Evolutionary conservation across 2,797 vertebrate genomes (phyloP), one percentile per base, ranked within the genome.

Genomic region (Miopithecus talapoin): DNA sequence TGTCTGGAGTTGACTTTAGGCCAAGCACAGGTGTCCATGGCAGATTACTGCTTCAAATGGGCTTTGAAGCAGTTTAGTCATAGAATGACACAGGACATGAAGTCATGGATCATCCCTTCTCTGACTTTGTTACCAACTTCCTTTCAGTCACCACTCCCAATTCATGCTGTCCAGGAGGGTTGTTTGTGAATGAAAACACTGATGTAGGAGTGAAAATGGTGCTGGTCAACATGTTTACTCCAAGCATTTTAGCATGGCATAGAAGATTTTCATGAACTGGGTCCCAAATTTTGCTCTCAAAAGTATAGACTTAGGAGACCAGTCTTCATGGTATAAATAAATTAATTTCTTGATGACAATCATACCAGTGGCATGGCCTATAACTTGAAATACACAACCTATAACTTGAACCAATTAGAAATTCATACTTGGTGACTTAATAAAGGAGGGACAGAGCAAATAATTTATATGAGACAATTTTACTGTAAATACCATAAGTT

Each of bases 381-480:
- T 33, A 83, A 64, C 7, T 21, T 83, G 46, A 92, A 41, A 95
- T 39, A 14, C 74, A 55, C 21, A 57, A 14, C 9, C 46, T 64
- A 14, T 46, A 83, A 64, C 7, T 21, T 83, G 36, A 92, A 41
- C 92, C 59, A 89, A 21, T 26, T 81, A 81, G 41, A 50, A 64
- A 64, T 33, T 87, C 70, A 57, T 10, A 57, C 9, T 59, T 22
- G 3, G 9, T 83, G 26, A 19, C 41, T 88, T 81, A 36, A 61
- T 87, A 74, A 64, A 81, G 24, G 16, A 91, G 8, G 17, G 22
- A 7, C 11, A 80, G 41, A 61, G 43, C 8, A 11, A 53, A 74
- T 41, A 50, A 57, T 70, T 86, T 81, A 26, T 36, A 74, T 43
- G 30, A 53, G 7, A 81, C 11, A 91, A 86, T 81, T 91, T 48